Evolutionary conservation across 2,797 vertebrate species (phyloP), one percentile per base, ranked within the genome.

Genomic region (Microctenopoma steveboyesi): DNA sequence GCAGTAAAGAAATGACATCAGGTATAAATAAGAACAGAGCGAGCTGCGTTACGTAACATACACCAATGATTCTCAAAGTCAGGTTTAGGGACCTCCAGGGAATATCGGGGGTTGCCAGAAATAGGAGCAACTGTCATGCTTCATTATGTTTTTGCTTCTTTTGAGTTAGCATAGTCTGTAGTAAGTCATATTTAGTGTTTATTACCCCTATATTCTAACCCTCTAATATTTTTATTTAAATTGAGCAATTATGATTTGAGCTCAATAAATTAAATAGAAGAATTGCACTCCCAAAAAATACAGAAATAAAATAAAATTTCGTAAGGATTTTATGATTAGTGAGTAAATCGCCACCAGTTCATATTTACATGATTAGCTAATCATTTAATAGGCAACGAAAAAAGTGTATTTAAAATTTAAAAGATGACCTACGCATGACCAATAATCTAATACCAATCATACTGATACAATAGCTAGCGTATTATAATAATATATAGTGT

Each of bases 111-210:
- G 58, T 80, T 74, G 76, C 72, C 74, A 63, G 78, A 87, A 88
- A 88, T 79, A 82, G 83, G 78, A 80, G 76, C 77, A 60, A 84
- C 81, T 82, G 78, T 82, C 84, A 81, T 55, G 79, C 73, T 84
- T 82, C 76, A 80, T 87, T 88, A 79, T 81, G 64, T 79, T 49
- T 75, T 58, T 61, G 60, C 71, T 68, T 53, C 63, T 72, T 88
- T 79, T 73, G 64, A 88, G 63, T 75, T 46, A 33, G 71, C 75
- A 64, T 39, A 45, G 53, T 58, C 50, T 74, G 67, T 18, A 49
- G 40, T 51, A 50, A 79, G 76, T 76, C 84, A 69, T 72, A 77
- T 83, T 76, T 74, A 72, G 84, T 74, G 57, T 0, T 62, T 74
- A 10, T 33, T 63, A 22, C 49, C 57, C 64, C 61, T 52, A 49